Conservation (phyloP, 2,888 invertebrate genomes). For the Andrena bicolor region DNA sequence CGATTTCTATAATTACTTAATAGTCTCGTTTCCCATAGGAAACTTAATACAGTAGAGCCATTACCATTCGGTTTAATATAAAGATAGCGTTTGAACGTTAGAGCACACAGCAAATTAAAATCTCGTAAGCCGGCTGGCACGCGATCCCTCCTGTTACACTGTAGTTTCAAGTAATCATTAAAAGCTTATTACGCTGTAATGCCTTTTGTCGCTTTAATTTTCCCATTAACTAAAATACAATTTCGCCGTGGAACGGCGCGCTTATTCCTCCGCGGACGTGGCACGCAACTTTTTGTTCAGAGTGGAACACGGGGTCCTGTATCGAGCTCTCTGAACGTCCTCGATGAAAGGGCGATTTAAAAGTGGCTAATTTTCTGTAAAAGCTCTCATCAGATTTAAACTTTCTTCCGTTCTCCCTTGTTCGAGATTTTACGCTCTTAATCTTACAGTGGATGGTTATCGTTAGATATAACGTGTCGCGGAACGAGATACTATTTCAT, state of each 20-base stretch:
- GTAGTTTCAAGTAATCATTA: conserved; percentile 40
- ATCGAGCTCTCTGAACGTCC: neutral
- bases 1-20: too few relatives aligned
- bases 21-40: too few relatives aligned
- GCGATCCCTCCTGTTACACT: neutral
- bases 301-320: neutral
- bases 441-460: conserved; percentile 15
- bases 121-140: conserved; percentile 5
- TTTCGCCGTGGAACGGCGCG: conserved; percentile 16
- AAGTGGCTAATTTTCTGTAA: conserved; percentile 37
- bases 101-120: conserved; percentile 19
- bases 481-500: neutral
- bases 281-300: conserved; percentile 11
- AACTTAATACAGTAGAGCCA: too few relatives aligned
- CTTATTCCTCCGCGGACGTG: conserved; percentile 4
- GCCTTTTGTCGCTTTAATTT: conserved; percentile 47
- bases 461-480: neutral
- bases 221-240: conserved; percentile 51
- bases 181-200: conserved; percentile 37
- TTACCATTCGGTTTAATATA: neutral
- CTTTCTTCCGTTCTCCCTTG: neutral
- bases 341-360: conserved; percentile 22
- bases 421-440: conserved; percentile 12
- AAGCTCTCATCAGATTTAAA: conserved; percentile 41
- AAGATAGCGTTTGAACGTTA: neutral